These are phyloP conservation scores for Hybos culiciformis DNA, from an alignment of 2,888 invertebrate genomes.

Conservation along the genomic window DNA sequence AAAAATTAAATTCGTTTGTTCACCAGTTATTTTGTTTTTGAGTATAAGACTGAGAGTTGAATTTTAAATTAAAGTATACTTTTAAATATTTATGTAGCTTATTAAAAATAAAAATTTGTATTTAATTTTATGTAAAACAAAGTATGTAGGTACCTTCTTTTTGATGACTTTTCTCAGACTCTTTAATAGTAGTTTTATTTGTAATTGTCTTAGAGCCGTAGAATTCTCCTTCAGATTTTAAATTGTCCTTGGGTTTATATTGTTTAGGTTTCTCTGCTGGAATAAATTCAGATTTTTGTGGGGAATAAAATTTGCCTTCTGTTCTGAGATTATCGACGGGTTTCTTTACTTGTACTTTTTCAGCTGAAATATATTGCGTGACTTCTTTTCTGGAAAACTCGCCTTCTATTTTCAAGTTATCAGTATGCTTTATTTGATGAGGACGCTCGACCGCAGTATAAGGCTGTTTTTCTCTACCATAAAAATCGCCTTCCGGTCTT, in stretches of 20 bases:
- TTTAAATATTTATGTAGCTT: no score
- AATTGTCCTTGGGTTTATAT: constrained; percentile 38
- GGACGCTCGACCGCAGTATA: constrained; percentile 38
- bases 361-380: constrained; percentile 37
- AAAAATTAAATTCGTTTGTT: no score
- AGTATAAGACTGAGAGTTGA: no score
- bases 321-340: constrained; percentile 43
- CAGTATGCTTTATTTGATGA: constrained; percentile 40
- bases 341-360: constrained; percentile 35
- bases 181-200: no score
- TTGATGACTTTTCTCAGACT: no score
- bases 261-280: constrained; percentile 43
- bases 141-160: no score
- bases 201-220: constrained; percentile 36
- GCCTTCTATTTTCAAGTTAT: constrained; percentile 49
- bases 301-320: constrained; percentile 36
- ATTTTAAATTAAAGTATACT: no score
- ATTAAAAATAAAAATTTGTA: no score
- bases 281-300: constrained; percentile 10
- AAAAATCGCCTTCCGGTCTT: constrained; percentile 44
- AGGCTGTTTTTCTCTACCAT: constrained; percentile 32
- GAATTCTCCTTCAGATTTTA: constrained; percentile 44
- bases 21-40: no score
- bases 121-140: no score
- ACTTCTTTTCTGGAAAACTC: constrained; percentile 16